Evolutionary conservation across 2,797 vertebrate genomes (phyloP), one percentile per base, ranked within the genome.

Genomic region (Vireo griseus): DNA sequence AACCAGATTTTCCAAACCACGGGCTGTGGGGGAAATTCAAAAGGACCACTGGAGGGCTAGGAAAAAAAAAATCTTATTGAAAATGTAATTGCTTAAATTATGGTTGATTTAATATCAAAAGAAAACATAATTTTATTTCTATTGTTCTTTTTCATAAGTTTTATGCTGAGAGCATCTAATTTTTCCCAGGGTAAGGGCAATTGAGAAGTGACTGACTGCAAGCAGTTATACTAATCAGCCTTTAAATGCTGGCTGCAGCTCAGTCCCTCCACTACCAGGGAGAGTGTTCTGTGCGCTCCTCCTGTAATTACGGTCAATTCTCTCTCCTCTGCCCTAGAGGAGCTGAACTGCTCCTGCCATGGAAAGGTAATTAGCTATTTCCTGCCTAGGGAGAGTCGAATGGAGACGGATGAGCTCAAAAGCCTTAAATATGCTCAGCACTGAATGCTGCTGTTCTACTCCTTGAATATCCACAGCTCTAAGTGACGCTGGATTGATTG

Each of bases 331-430:
- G 82, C 85, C 72, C 72, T 69, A 48, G 68, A 92, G 75, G 44
- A 95, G 90, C 71, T 76, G 69, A 84, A 29, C 58, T 73, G 45
- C 74, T 92, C 77, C 74, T 81, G 47, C 69, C 71, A 62, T 37
- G 78, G 85, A 76, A 87, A 94, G 93, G 88, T 94, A 94, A 92
- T 94, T 92, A 91, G 90, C 75, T 48, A 31, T 94, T 95, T 95
- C 88, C 90, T 95, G 90, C 68, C 59, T 33, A 20, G 65, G 44
- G 59, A 94, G 52, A 82, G 59, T 17, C 35, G 24, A 54, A 78
- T 2, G 28, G 62, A 81, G 89, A 78, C 1, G 1, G 54, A 82
- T 85, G 87, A 91, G 48, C 88, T 92, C 75, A 40, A 86, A 92
- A 72, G 22, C 44, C 40, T 69, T 69, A 50, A 86, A 76, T 58